These are phyloP conservation scores for Cremastobaeus sp. DNA, from an alignment of 2,888 invertebrate species.

Conservation along the genomic window DNA sequence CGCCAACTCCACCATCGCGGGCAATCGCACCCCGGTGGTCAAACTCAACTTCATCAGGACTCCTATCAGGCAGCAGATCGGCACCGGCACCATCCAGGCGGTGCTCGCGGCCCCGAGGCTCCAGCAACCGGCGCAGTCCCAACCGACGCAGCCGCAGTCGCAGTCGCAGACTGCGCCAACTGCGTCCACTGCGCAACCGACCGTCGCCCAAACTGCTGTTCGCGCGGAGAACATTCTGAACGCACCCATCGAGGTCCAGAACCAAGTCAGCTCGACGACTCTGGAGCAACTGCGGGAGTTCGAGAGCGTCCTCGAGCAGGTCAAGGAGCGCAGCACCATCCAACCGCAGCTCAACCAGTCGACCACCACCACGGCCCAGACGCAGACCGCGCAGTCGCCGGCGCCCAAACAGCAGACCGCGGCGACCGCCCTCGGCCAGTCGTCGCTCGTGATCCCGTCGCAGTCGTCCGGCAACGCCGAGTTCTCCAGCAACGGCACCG, in stretches of 20 bases:
- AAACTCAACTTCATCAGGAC: constrained; percentile 75
- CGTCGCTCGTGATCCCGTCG: constrained; percentile 72
- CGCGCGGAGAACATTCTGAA: constrained; percentile 63
- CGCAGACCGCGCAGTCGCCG: constrained; percentile 71
- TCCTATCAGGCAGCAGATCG: constrained; percentile 70
- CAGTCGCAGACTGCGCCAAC: too few relatives aligned
- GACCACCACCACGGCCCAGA: constrained; percentile 64
- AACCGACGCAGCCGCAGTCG: constrained; percentile 65
- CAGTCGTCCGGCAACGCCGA: constrained; percentile 66
- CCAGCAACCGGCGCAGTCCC: constrained; percentile 66
- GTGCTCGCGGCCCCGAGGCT: constrained; percentile 70
- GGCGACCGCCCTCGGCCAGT: constrained; percentile 71
- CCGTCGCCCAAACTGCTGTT: constrained; percentile 66
- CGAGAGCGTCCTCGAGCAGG: constrained; percentile 89
- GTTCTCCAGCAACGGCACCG: constrained; percentile 69
- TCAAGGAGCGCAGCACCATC: constrained; percentile 86
- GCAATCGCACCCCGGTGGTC: constrained; percentile 75
- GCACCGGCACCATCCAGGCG: constrained; percentile 71
- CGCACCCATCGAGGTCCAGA: constrained; percentile 70
- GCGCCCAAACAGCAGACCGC: constrained; percentile 61
- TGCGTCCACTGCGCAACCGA: constrained; percentile 74
- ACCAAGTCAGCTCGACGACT: constrained; percentile 84
- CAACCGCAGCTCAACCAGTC: constrained; percentile 78
- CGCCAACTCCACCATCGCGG: constrained; percentile 68
- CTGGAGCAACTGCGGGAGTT: constrained; percentile 88